phyloP scores from a whole-genome alignment of 2,797 vertebrate species.

The Scomberomorus guttatus region DNA sequence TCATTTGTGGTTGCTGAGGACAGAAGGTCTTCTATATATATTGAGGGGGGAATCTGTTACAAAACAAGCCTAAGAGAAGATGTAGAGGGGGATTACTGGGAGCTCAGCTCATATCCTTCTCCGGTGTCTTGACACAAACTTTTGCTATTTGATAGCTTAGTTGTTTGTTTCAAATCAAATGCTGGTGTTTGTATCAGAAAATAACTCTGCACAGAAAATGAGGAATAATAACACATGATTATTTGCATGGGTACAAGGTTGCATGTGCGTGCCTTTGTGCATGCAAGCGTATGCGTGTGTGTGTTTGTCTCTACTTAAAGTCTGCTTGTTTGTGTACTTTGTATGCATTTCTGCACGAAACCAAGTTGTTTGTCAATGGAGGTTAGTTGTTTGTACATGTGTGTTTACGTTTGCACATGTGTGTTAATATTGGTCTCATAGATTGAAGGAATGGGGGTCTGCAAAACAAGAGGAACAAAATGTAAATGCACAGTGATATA shows the following conservation, averaged over 20 bases:
- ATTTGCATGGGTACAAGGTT: conserved; percentile 64
- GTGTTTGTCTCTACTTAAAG: conserved; percentile 41
- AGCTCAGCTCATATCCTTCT: conserved; percentile 55
- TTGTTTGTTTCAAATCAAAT: conserved; percentile 85
- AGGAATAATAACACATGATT: conserved; percentile 46
- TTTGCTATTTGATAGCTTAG: conserved; percentile 76
- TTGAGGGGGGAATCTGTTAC: conserved; percentile 38
- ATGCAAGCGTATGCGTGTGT: conserved; percentile 7
- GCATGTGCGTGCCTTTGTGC: conserved; percentile 53
- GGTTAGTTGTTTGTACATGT: conserved; percentile 63
- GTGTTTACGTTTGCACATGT: conserved; percentile 68
- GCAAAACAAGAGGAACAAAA: conserved; percentile 55
- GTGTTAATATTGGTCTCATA: conserved; percentile 67
- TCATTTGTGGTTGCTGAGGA: conserved; percentile 76
- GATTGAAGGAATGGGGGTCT: conserved; percentile 57
- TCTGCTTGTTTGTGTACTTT: conserved; percentile 67
- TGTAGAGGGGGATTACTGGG: conserved; percentile 34
- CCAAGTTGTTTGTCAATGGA: conserved; percentile 61
- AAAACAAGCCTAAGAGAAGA: conserved; percentile 58
- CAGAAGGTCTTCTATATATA: conserved; percentile 58
- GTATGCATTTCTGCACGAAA: conserved; percentile 72
- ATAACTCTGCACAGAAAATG: conserved; percentile 68
- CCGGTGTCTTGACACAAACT: conserved; percentile 74
- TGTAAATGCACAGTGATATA: conserved; percentile 76
- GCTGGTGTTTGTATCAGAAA: conserved; percentile 58